These are phyloP conservation scores for Vulpes vulpes DNA, from an alignment of 2,113 vertebrate species.

Conservation along the genomic window DNA sequence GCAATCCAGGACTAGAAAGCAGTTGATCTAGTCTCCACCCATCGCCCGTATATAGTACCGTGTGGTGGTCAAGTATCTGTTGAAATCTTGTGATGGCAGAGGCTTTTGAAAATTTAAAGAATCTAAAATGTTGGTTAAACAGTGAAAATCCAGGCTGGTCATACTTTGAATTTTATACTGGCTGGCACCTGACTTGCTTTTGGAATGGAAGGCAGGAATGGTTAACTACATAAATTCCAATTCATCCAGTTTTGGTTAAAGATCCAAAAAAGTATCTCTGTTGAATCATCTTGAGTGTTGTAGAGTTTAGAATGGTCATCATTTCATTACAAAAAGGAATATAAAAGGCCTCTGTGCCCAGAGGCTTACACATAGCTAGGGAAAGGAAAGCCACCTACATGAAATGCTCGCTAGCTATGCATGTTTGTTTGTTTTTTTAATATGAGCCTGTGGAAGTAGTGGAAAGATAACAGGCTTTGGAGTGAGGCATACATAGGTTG, in stretches of 20 bases:
- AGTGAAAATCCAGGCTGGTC: background rate
- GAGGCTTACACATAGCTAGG: too few relatives aligned
- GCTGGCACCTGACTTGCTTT: background rate
- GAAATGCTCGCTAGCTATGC: background rate
- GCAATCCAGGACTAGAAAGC: background rate
- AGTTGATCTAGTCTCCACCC: background rate
- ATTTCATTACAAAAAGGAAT: background rate
- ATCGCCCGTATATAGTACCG: background rate
- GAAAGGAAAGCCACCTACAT: background rate
- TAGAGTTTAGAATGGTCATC: background rate
- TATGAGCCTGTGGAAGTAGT: fast-evolving
- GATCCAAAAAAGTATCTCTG: background rate
- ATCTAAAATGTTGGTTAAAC: background rate
- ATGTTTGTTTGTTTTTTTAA: too few relatives aligned
- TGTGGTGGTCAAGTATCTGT: background rate
- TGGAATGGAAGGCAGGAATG: background rate
- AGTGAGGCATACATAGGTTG: background rate
- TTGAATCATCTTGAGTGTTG: background rate
- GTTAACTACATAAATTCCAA: background rate
- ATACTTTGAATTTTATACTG: background rate
- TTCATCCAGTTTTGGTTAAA: background rate
- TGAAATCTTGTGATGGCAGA: background rate
- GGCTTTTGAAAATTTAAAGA: background rate
- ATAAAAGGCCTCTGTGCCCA: background rate
- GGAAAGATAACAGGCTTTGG: background rate